Evolutionary conservation across 2,888 invertebrate species (phyloP).

Genomic region (Macrosiphum euphorbiae): DNA sequence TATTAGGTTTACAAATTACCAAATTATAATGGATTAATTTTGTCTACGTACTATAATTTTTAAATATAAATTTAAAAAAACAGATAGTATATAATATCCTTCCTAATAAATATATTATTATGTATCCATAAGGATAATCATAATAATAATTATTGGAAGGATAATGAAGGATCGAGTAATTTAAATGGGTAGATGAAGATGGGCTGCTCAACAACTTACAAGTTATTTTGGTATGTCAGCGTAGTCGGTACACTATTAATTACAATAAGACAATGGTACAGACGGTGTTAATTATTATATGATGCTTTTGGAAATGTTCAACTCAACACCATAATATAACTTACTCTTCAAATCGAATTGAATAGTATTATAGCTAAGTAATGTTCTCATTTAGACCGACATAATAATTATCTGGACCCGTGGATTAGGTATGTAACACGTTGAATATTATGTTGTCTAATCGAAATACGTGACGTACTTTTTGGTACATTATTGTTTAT

Average conservation of each 20-base stretch:
- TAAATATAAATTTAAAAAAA: not conserved
- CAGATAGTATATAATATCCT: not conserved
- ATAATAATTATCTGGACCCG: not conserved
- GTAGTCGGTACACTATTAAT: not conserved
- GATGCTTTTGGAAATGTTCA: not conserved
- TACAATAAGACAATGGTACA: not conserved
- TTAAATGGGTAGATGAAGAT: not conserved
- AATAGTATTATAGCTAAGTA: not conserved
- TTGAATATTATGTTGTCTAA: not conserved
- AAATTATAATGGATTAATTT: not conserved
- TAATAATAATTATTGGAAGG: not conserved
- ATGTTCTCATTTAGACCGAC: not conserved
- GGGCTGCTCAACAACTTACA: not conserved
- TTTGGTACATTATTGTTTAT: not conserved
- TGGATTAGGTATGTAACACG: not conserved
- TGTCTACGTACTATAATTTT: not conserved
- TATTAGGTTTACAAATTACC: not conserved
- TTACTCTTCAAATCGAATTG: not conserved
- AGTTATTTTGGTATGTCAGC: not conserved
- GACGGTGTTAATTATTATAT: not conserved
- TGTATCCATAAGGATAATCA: not conserved
- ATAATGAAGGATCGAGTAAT: not conserved
- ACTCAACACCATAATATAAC: not conserved
- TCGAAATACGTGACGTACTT: not conserved
- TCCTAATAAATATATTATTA: not conserved